phyloP scores from a whole-genome alignment of 2,797 vertebrate species.

The Margarornis squamiger region DNA sequence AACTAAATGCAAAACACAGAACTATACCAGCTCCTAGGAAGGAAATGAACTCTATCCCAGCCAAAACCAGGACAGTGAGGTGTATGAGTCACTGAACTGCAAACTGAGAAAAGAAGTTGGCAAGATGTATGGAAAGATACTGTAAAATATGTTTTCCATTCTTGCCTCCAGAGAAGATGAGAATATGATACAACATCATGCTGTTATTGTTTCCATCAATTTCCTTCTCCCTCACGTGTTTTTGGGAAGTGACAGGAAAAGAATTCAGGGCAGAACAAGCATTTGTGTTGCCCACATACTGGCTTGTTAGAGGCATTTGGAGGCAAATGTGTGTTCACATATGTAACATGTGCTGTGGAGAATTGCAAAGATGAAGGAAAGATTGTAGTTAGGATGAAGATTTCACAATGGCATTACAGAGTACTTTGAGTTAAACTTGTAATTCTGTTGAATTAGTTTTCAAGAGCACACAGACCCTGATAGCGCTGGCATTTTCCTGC shows the following conservation, averaged over 20 bases:
- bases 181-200: not conserved
- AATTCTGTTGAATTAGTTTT: not conserved
- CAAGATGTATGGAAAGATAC: not conserved
- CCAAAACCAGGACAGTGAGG: not conserved
- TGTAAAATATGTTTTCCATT: not conserved
- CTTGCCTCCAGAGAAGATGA: not conserved
- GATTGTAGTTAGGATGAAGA: not conserved
- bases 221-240: not conserved
- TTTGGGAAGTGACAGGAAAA: not conserved
- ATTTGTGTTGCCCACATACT: not conserved
- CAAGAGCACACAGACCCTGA: not conserved
- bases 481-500: not conserved
- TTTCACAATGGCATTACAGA: not conserved
- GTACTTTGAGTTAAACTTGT: not conserved
- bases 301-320: not conserved
- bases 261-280: not conserved
- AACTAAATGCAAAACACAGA: not conserved
- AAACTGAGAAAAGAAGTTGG: not conserved
- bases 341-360: not conserved
- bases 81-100: not conserved
- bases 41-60: not conserved
- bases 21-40: rapidly evolving
- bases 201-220: not conserved
- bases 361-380: not conserved
- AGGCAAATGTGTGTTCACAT: not conserved